These are phyloP conservation scores for Acanthornis magna DNA, from an alignment of 2,797 vertebrate genomes.

Conservation along the genomic window DNA sequence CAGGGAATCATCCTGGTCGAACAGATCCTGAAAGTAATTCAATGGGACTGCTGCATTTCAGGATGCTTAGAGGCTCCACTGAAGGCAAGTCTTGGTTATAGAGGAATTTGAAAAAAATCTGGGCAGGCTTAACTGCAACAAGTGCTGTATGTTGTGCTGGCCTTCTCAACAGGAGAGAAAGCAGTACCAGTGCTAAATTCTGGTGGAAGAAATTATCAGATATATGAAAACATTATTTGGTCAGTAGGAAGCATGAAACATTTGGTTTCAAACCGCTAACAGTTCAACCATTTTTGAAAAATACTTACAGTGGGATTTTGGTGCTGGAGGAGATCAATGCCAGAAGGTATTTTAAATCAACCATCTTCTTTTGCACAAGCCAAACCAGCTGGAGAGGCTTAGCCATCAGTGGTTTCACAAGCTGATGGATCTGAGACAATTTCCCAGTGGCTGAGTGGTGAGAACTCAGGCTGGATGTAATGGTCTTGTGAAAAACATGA, in stretches of 20 bases:
- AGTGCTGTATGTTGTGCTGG: neutral
- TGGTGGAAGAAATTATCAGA: neutral
- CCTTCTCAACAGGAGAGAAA: neutral
- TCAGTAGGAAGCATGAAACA: neutral
- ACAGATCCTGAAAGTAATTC: neutral
- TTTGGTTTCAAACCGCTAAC: neutral
- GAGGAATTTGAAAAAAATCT: neutral
- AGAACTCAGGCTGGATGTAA: neutral
- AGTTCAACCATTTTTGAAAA: neutral
- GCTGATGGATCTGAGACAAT: neutral
- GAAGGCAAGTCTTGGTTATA: neutral
- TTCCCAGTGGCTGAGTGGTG: neutral
- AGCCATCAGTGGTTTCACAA: neutral
- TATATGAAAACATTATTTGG: neutral
- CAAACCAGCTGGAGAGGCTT: neutral
- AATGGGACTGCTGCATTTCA: neutral
- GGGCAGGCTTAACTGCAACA: neutral
- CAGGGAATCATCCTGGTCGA: neutral
- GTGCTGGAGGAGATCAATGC: neutral
- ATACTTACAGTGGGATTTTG: neutral
- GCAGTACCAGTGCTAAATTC: neutral
- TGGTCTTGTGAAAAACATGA: neutral
- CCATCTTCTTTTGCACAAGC: neutral
- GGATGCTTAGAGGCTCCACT: neutral
- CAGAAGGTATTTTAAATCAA: neutral